Evolutionary conservation across 2,888 invertebrate genomes (phyloP).

Genomic region (Hylaea fasciaria): DNA sequence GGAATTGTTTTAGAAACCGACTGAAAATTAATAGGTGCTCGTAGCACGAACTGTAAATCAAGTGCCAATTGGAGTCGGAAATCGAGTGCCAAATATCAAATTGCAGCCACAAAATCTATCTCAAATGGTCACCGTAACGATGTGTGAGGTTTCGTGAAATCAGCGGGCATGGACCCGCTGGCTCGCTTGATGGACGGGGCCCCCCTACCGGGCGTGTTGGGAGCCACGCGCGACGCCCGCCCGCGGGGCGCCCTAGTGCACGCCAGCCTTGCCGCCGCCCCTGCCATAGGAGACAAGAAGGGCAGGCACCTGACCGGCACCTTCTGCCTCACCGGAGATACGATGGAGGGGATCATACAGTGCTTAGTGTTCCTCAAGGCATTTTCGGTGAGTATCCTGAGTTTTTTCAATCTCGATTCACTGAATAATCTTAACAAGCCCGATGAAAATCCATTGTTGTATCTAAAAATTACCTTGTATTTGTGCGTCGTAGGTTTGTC

Average conservation of each 20-base stretch:
- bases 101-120: neutral
- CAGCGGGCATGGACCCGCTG: conserved; percentile 90
- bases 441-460: neutral
- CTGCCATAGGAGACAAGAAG: conserved; percentile 88
- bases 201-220: conserved; percentile 85
- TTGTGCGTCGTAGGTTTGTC: neutral
- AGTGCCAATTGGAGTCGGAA: conserved; percentile 13
- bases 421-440: neutral
- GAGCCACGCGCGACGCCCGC: conserved; percentile 82
- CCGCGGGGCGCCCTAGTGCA: conserved; percentile 90
- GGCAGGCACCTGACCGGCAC: conserved; percentile 94
- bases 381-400: conserved; percentile 91
- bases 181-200: conserved; percentile 92
- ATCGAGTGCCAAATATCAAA: conserved; percentile 12
- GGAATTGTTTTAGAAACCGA: conserved; percentile 22
- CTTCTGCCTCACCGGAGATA: conserved; percentile 95
- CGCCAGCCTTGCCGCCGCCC: conserved; percentile 90
- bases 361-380: conserved; percentile 96
- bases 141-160: conserved; percentile 35
- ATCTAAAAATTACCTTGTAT: neutral
- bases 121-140: conserved; percentile 5
- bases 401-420: neutral
- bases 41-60: neutral
- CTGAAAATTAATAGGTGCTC: neutral
- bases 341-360: conserved; percentile 97